These are phyloP conservation scores for Nettapus auritus DNA, from an alignment of 2,113 vertebrate genomes.

Conservation along the genomic window DNA sequence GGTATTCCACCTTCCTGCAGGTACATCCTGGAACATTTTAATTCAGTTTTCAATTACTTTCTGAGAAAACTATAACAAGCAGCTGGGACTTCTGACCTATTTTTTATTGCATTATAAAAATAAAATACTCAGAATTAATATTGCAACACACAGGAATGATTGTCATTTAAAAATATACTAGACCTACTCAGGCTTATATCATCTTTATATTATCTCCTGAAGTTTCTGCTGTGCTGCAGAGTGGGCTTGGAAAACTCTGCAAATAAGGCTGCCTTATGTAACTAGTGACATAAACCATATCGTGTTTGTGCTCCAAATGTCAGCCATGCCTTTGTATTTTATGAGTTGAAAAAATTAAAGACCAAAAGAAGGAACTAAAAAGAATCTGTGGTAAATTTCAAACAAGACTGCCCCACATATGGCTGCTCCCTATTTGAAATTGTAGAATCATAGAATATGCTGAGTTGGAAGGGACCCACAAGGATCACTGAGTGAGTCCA, in stretches of 20 bases:
- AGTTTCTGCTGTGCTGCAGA: background rate
- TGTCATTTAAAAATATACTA: background rate
- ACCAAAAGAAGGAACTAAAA: constrained; percentile 13
- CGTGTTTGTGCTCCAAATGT: background rate
- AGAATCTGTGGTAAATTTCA: constrained; percentile 36
- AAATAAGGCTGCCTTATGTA: background rate
- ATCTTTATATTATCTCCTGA: background rate
- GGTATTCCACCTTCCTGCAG: background rate
- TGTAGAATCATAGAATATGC: background rate
- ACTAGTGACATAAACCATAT: background rate
- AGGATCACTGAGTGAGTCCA: background rate
- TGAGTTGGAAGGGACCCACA: background rate
- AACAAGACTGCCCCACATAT: background rate
- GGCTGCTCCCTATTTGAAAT: background rate
- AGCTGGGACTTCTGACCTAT: background rate
- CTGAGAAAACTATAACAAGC: background rate
- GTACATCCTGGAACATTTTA: background rate
- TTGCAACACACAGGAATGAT: background rate
- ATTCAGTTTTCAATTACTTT: background rate
- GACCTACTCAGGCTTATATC: background rate
- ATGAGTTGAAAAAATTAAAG: constrained; percentile 36
- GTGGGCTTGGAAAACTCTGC: background rate
- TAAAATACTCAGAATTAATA: background rate
- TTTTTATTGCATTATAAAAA: background rate
- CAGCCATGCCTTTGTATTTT: constrained; percentile 3